phyloP scores from a whole-genome alignment of 1,140 invertebrate genomes.

The Acyrthosiphon pisum region DNA sequence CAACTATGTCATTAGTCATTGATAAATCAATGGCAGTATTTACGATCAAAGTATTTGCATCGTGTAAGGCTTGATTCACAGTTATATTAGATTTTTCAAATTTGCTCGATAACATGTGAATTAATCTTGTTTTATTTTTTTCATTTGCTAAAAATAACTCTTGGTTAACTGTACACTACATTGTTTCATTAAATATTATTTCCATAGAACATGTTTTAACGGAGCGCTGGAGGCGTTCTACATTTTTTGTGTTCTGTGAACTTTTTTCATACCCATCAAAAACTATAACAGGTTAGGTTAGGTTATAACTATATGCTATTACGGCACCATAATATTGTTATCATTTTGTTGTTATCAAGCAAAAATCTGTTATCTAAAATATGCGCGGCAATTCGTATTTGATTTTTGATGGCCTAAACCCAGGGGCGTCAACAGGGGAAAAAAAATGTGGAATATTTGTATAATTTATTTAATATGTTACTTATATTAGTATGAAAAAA shows the following conservation, averaged over 20 bases:
- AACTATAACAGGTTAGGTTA: too few species aligned
- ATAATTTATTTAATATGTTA: too few species aligned
- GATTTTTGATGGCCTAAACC: too few species aligned
- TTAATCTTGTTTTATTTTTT: conserved; percentile 33
- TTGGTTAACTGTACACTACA: background rate
- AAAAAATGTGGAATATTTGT: too few species aligned
- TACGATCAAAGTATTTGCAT: background rate
- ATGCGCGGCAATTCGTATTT: too few species aligned
- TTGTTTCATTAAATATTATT: conserved; percentile 13
- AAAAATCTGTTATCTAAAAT: too few species aligned
- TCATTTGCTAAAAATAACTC: conserved; percentile 22
- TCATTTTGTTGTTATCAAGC: too few species aligned
- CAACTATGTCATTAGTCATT: background rate
- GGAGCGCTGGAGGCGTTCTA: background rate
- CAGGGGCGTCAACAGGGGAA: too few species aligned
- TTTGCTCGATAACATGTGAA: background rate
- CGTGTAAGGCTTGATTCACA: background rate
- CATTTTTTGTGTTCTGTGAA: background rate
- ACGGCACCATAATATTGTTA: too few species aligned
- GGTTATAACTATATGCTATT: too few species aligned
- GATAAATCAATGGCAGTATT: conserved; percentile 27
- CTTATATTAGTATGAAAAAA: too few species aligned
- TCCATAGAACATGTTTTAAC: background rate
- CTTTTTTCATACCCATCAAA: conserved; percentile 22
- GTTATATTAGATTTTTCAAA: background rate